Conservation (phyloP, 1,140 invertebrate genomes). For the Drosophila pectinifera region DNA sequence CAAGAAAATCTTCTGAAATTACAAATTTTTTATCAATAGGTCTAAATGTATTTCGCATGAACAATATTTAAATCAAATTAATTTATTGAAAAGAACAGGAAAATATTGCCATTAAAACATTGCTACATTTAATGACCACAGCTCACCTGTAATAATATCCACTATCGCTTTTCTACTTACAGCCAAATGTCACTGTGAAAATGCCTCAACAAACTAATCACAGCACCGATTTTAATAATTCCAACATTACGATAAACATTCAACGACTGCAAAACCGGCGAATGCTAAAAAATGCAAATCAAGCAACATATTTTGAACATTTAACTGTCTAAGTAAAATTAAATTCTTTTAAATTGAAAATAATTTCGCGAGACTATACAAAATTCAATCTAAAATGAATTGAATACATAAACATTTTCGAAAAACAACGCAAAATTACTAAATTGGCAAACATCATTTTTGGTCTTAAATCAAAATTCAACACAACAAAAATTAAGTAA, state of each 20-base stretch:
- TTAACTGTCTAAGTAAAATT: constrained; percentile 58
- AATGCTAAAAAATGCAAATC: constrained; percentile 60
- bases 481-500: constrained; percentile 28
- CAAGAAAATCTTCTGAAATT: background rate
- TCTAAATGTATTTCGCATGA: background rate
- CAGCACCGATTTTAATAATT: constrained; percentile 45
- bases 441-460: constrained; percentile 74
- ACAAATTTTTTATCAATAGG: background rate
- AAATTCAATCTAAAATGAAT: constrained; percentile 58
- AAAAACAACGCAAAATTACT: constrained; percentile 67
- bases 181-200: constrained; percentile 80
- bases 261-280: constrained; percentile 51
- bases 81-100: background rate
- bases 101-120: background rate
- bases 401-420: constrained; percentile 54
- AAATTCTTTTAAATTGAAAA: constrained; percentile 2
- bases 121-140: background rate
- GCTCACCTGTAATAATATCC: background rate
- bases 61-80: no score
- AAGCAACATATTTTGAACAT: constrained; percentile 64
- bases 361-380: constrained; percentile 21
- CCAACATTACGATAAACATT: constrained; percentile 36
- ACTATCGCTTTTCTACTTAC: constrained; percentile 37
- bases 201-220: constrained; percentile 67
- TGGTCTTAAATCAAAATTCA: constrained; percentile 42